These are phyloP conservation scores for Parnassius mnemosyne DNA, from an alignment of 2,888 invertebrate genomes.

Conservation along the genomic window DNA sequence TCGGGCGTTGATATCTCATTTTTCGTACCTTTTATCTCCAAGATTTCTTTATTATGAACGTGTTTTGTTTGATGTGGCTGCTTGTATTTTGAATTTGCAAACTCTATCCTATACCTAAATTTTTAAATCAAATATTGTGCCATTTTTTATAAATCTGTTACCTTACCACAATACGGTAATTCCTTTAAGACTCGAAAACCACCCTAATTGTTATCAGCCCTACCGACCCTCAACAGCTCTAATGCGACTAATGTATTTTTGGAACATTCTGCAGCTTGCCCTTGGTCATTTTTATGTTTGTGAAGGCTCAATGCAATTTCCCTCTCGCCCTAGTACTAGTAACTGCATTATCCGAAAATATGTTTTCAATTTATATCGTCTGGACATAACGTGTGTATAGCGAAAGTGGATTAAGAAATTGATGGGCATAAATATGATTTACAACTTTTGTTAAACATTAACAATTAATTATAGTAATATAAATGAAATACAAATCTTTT, in stretches of 20 bases:
- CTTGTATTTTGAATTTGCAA: background rate
- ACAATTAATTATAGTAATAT: too few species aligned
- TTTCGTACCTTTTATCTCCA: constrained; percentile 64
- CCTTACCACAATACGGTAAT: constrained; percentile 68
- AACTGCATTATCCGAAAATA: constrained; percentile 78
- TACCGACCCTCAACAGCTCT: constrained; percentile 74
- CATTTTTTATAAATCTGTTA: constrained; percentile 62
- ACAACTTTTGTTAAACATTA: constrained; percentile 29
- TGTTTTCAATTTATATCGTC: constrained; percentile 78
- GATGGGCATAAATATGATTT: constrained; percentile 73
- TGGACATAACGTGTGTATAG: constrained; percentile 56
- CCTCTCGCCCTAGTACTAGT: constrained; percentile 60
- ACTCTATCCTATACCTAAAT: background rate
- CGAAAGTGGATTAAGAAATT: constrained; percentile 55
- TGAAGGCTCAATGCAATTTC: constrained; percentile 63
- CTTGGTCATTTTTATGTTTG: constrained; percentile 76
- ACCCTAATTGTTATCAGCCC: constrained; percentile 78
- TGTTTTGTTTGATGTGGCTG: constrained; percentile 40
- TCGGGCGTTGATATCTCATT: constrained; percentile 62
- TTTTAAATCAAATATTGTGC: constrained; percentile 1
- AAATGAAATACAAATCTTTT: too few species aligned
- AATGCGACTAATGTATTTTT: constrained; percentile 79
- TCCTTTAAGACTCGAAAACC: constrained; percentile 72
- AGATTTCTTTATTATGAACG: constrained; percentile 61
- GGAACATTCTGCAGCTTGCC: constrained; percentile 80